These are phyloP conservation scores for Sympetrum striolatum DNA, from an alignment of 2,888 invertebrate genomes.

Conservation along the genomic window DNA sequence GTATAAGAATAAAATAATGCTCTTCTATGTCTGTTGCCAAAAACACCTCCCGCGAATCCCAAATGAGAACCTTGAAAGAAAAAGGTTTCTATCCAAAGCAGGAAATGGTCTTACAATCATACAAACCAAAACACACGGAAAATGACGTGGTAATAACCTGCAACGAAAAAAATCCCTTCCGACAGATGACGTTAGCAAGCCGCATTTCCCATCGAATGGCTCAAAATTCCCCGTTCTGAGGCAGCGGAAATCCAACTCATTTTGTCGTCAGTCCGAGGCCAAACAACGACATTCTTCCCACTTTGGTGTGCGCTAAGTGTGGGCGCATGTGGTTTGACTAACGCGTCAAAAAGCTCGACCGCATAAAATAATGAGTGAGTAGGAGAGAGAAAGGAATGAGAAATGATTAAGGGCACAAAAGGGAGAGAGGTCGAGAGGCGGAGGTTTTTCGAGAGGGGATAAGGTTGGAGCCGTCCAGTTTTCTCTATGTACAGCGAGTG, in stretches of 20 bases:
- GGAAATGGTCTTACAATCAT: too few relatives aligned
- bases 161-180: background rate
- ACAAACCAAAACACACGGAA: background rate
- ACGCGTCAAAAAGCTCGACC: conserved; percentile 2
- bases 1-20: too few relatives aligned
- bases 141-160: background rate
- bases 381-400: background rate
- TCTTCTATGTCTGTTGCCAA: background rate
- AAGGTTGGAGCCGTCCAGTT: background rate
- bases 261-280: background rate
- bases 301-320: background rate
- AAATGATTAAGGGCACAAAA: conserved; percentile 12
- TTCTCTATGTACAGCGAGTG: conserved; percentile 11
- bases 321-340: background rate
- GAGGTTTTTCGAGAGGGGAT: background rate
- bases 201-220: background rate
- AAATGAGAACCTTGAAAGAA: too few relatives aligned
- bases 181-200: background rate
- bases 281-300: background rate
- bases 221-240: background rate
- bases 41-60: background rate
- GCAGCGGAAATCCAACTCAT: background rate
- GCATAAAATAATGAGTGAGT: conserved; percentile 32
- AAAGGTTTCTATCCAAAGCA: too few relatives aligned
- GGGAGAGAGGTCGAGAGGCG: background rate